Evolutionary conservation across 2,113 vertebrate genomes (phyloP).

Genomic region (Lophochroa leadbeateri): DNA sequence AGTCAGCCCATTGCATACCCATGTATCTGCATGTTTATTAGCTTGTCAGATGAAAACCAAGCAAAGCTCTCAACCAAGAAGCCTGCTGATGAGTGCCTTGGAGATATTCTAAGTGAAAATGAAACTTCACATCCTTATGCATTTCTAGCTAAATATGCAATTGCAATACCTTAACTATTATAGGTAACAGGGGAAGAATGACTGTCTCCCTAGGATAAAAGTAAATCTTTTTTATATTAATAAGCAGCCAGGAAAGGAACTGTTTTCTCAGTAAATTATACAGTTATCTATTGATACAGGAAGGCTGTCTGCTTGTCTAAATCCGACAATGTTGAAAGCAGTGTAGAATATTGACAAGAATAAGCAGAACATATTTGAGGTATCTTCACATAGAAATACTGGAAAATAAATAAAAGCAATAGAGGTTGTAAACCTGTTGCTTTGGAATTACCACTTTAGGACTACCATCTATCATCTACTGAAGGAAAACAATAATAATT

Average conservation of each 20-base stretch:
- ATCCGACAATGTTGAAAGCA: not conserved
- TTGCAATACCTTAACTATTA: not conserved
- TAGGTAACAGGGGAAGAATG: not conserved
- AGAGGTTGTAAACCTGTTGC: not conserved
- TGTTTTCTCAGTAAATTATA: not conserved
- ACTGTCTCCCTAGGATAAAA: not conserved
- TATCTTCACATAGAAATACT: not conserved
- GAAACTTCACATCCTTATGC: not conserved
- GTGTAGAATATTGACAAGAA: not conserved
- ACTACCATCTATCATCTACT: not conserved
- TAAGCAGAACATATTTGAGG: not conserved
- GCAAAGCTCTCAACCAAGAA: not conserved
- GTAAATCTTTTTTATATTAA: not conserved
- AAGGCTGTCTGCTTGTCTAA: not conserved
- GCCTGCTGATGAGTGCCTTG: not conserved
- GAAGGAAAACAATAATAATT: not conserved
- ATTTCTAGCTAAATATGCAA: not conserved
- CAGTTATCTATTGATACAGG: not conserved
- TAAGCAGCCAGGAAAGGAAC: not conserved
- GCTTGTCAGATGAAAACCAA: not conserved
- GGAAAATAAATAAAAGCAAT: not conserved
- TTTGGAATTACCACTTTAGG: not conserved
- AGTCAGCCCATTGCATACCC: not conserved
- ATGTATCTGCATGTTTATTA: not conserved
- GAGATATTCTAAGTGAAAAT: slow-evolving; percentile 10